Base-by-base conservation (phyloP, 2,888 invertebrate genomes). In the Drosophila conformis region DNA sequence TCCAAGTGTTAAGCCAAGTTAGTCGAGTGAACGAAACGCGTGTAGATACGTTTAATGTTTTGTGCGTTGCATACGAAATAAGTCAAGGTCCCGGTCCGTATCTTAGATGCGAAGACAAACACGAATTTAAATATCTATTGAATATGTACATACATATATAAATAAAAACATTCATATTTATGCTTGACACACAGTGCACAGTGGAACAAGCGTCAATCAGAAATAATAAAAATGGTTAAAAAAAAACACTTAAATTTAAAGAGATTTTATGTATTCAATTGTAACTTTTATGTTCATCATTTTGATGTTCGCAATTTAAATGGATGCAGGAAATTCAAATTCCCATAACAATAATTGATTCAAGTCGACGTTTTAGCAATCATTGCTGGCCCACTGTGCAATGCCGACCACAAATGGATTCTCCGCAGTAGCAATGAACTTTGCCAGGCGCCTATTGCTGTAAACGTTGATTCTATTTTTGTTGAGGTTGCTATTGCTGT, bases 21-120 rank as follows among this genome's bases (percentile, higher is more conserved):
- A 57, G 51, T 53, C 68, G 52, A 57, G 68, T 60, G 35, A 60
- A 36, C 27, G 65, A 56, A 51, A 31, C 59, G 69, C 54, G 77
- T 60, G 67, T 38, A 73, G 70, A 81, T 73, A 56, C 72, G 79
- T 63, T 82, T 74, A 67, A 62, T 36, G 59, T n/a, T 57, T 33
- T 86, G 87, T 86, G 85, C 29, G 56, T 31, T 78, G 85, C 80
- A 85, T 85, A 88, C 89, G 62, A 60, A 90, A 86, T 90, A 90
- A 85, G 85, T 88, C 85, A 85, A 90, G 90, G 89, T 74, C 76
- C 73, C 74, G 48, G 48, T 65, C n/a, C 36, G 29, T 56, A 56
- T 40, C 73, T 54, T 57, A 73, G 61, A 67, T 61, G 60, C 70
- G 64, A 64, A 65, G 36, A 13, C 31, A 38, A 27, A 33, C 38